Evolutionary conservation across 2,113 vertebrate species (phyloP).

Genomic region (Serilophus lunatus): DNA sequence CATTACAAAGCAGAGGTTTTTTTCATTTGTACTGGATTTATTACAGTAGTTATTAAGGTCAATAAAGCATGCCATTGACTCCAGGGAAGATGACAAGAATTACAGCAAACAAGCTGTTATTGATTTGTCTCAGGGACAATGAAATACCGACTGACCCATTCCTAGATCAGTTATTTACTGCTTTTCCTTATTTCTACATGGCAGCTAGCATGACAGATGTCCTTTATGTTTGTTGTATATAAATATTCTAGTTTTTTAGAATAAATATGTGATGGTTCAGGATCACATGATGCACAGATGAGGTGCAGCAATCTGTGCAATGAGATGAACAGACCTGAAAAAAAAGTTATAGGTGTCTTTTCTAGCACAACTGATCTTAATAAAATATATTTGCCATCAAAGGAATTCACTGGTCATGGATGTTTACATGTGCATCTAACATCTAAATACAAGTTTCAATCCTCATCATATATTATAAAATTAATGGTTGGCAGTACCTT

Average conservation of each 20-base stretch:
- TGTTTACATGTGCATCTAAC: not conserved
- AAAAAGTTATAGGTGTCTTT: not conserved
- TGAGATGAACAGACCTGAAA: not conserved
- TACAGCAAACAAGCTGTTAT: constrained; percentile 12
- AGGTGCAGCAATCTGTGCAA: not conserved
- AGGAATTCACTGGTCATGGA: not conserved
- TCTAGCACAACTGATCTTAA: not conserved
- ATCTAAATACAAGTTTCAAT: not conserved
- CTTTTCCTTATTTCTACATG: not conserved
- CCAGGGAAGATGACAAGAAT: not conserved
- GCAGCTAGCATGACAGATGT: not conserved
- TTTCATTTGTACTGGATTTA: constrained; percentile 22
- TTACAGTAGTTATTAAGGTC: constrained; percentile 17
- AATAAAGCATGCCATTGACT: not conserved
- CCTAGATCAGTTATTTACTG: not conserved
- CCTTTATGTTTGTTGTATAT: not conserved
- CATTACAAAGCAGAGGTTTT: not conserved
- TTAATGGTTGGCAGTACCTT: not conserved
- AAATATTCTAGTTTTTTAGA: not conserved
- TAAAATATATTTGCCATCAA: not conserved
- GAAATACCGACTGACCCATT: constrained; percentile 3
- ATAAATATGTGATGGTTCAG: not conserved
- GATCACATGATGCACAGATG: not conserved
- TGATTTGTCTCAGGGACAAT: constrained; percentile 25
- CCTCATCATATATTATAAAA: not conserved